Base-by-base conservation (phyloP, 2,113 vertebrate species). In the Corythaeola cristata region DNA sequence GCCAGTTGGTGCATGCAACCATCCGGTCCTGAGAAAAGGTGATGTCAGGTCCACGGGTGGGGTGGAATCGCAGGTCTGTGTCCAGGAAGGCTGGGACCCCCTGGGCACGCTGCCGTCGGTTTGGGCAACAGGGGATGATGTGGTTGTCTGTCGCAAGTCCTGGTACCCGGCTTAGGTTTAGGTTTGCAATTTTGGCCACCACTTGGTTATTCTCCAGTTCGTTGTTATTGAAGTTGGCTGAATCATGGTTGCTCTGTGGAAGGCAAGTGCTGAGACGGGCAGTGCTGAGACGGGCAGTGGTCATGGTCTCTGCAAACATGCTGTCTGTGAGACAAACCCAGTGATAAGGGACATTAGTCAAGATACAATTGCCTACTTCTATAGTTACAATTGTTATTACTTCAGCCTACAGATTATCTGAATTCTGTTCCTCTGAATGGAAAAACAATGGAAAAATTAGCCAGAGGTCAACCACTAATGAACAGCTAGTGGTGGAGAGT, bases 161-260 rank as follows among this genome's bases (percentile, higher is more conserved):
- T 2, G 96, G 97, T 1, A 98, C 95, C 64, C 98, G 98, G 89
- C 98, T 98, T 26, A 99, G 98, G 90, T 99, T 99, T 59, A 99
- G 98, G 95, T 98, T 99, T 74, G 99, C 99, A 66, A 99, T 99
- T 98, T 99, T 99, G 97, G 99, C 99, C 69, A 99, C 99, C 39
- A 99, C 99, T 96, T 99, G 99, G 98, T 98, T 99, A 97, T 98
- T 99, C 98, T 99, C 99, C 63, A 99, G 98, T 97, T 99, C 99
- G 35, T 99, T 99, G 98, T 99, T 99, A 98, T 98, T 99, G 98
- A 99, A 99, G 97, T 99, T 99, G 97, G 99, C 99, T 0, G 99
- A 99, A 97, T 99, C 99, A 12, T 99, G 99, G 98, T 98, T 99
- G 98, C 98, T 99, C 95, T 99, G 99, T 1, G 99, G 99, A 96